Evolutionary conservation across 1,140 invertebrate genomes (phyloP).

Genomic region (Laupala kohalensis): DNA sequence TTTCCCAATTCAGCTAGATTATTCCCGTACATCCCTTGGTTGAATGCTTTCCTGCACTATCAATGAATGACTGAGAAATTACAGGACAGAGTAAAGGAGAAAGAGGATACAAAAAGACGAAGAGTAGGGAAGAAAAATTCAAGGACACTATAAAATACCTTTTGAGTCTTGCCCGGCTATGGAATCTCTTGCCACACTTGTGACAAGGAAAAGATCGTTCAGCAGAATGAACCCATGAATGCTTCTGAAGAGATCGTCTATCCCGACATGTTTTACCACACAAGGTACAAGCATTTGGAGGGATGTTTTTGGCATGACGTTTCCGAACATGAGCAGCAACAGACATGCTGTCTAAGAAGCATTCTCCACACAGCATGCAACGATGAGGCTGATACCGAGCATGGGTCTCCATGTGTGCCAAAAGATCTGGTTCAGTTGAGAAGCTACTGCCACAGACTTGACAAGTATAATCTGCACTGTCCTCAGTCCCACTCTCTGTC

Average conservation of each 20-base stretch:
- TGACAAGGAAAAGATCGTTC: conserved; percentile 44
- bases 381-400: conserved; percentile 22
- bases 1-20: too few species aligned
- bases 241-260: conserved; percentile 48
- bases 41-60: too few species aligned
- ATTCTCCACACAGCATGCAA: conserved; percentile 51
- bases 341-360: conserved; percentile 37
- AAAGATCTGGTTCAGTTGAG: conserved; percentile 2
- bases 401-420: conserved; percentile 13
- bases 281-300: conserved; percentile 41
- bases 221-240: conserved; percentile 44
- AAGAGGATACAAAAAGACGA: too few species aligned
- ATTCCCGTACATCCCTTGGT: too few species aligned
- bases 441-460: conserved; percentile 10
- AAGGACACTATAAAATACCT: conserved; percentile 28
- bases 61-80: too few species aligned
- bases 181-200: conserved; percentile 52
- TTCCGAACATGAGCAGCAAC: conserved; percentile 41
- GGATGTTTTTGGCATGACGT: conserved; percentile 37
- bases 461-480: neutral
- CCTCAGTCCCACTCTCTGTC: conserved; percentile 25
- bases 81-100: too few species aligned
- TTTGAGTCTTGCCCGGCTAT: conserved; percentile 45
- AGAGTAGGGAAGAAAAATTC: too few species aligned
- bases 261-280: conserved; percentile 54